phyloP scores from a whole-genome alignment of 1,140 invertebrate species.

The Eupeodes corollae region DNA sequence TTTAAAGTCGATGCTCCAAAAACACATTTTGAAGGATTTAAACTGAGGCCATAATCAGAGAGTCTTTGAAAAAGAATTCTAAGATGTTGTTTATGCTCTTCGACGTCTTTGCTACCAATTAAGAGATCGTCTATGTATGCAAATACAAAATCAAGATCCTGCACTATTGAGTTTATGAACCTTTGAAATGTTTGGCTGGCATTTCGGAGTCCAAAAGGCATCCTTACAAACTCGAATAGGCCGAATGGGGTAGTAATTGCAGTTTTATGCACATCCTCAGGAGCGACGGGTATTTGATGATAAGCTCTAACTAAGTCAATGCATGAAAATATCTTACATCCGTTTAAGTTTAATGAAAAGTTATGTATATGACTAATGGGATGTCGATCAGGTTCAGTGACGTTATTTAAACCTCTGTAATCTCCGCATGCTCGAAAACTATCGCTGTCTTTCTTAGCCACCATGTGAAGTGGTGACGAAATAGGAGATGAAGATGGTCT shows the following conservation, averaged over 20 bases:
- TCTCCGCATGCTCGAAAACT: conserved; percentile 36
- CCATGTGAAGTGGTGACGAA: too few relatives aligned
- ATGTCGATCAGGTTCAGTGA: conserved; percentile 4
- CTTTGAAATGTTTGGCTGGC: too few relatives aligned
- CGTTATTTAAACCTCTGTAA: conserved; percentile 37
- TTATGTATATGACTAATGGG: neutral
- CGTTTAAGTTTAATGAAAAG: too few relatives aligned
- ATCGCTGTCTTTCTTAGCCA: conserved; percentile 28
- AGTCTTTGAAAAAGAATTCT: conserved; percentile 13
- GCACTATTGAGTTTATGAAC: too few relatives aligned
- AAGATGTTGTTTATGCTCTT: conserved; percentile 23
- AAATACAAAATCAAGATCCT: too few relatives aligned
- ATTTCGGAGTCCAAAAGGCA: too few relatives aligned
- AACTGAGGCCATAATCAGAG: conserved; percentile 13
- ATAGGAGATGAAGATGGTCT: conserved; percentile 33
- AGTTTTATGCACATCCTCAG: too few relatives aligned
- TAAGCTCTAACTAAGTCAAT: too few relatives aligned
- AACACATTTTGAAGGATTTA: conserved; percentile 21
- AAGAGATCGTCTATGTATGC: conserved; percentile 43
- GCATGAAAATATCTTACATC: too few relatives aligned
- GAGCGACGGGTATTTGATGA: too few relatives aligned
- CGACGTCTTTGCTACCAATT: conserved; percentile 25
- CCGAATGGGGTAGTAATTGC: too few relatives aligned
- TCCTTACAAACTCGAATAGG: too few relatives aligned
- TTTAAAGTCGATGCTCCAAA: conserved; percentile 16